A percentile compares a stretch with the other conserved stretches of the same genome.
These are phyloP conservation scores for Acanthosepion esculentum DNA, from an alignment of 2,888 invertebrate species.

Conservation along the genomic window DNA sequence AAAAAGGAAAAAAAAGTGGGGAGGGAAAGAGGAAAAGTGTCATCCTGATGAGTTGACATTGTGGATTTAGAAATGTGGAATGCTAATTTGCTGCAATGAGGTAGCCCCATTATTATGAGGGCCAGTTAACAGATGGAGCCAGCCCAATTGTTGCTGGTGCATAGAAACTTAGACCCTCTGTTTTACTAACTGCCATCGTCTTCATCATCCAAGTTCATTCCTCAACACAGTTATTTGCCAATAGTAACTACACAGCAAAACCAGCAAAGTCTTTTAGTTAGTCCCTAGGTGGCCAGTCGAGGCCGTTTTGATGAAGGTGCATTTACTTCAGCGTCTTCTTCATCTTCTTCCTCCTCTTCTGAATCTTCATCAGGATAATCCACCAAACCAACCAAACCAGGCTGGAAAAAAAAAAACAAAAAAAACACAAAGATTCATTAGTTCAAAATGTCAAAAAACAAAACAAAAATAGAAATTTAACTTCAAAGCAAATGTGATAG, in stretches of 20 bases:
- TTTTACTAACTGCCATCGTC: background rate
- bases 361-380: conserved; percentile 96
- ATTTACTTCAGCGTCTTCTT: conserved; percentile 51
- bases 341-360: conserved; percentile 81
- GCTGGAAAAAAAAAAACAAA: conserved; percentile 61
- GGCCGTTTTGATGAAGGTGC: conserved; percentile 68
- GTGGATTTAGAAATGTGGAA: conserved; percentile 36
- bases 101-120: background rate
- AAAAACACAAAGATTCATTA: too few relatives aligned
- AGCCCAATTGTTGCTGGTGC: conserved; percentile 25
- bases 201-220: conserved; percentile 4
- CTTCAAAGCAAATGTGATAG: too few relatives aligned
- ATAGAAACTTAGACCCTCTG: conserved; percentile 25
- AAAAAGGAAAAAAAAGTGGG: background rate
- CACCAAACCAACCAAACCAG: conserved; percentile 82
- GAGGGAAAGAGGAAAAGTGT: background rate
- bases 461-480: too few relatives aligned
- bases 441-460: too few relatives aligned
- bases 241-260: conserved; percentile 48
- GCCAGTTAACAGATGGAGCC: conserved; percentile 41
- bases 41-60: conserved; percentile 17
- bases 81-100: conserved; percentile 45
- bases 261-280: conserved; percentile 17
- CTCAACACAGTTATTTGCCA: conserved; percentile 24
- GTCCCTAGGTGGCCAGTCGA: conserved; percentile 64